A percentile compares a stretch with the other conserved stretches of the same genome.
These are phyloP conservation scores for Megalonaias nervosa DNA, from an alignment of 1,140 invertebrate species.

Conservation along the genomic window DNA sequence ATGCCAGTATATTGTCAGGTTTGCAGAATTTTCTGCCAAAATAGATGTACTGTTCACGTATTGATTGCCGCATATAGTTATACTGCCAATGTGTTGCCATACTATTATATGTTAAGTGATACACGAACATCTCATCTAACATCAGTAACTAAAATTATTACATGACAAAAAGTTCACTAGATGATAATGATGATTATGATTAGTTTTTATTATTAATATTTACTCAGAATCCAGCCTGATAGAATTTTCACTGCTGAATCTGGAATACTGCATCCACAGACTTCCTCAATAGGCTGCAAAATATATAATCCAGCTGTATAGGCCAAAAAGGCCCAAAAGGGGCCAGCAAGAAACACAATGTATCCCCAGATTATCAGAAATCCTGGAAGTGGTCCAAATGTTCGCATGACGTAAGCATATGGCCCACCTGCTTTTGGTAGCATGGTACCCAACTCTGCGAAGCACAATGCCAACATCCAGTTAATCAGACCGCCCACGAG, in stretches of 20 bases:
- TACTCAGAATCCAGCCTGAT: conserved; percentile 54
- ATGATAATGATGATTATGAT: too few species aligned
- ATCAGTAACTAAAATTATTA: too few species aligned
- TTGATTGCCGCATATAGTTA: too few species aligned
- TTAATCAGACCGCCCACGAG: conserved; percentile 82
- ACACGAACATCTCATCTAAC: too few species aligned
- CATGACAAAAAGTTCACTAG: too few species aligned
- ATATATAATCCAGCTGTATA: conserved; percentile 65
- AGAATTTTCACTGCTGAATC: conserved; percentile 53
- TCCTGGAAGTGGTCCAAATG: conserved; percentile 88
- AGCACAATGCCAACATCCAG: conserved; percentile 93
- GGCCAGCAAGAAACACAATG: conserved; percentile 80
- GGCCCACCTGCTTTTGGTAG: conserved; percentile 97
- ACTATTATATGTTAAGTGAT: too few species aligned
- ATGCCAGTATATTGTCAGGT: too few species aligned
- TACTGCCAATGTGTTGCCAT: too few species aligned
- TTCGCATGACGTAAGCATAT: conserved; percentile 94
- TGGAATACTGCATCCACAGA: conserved; percentile 42
- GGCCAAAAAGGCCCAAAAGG: conserved; percentile 71
- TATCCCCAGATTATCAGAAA: conserved; percentile 96
- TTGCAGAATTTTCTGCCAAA: too few species aligned
- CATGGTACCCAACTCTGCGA: conserved; percentile 94
- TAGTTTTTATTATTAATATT: too few species aligned
- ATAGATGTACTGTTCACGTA: too few species aligned
- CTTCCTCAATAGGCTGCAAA: conserved; percentile 53